Evolutionary conservation across 2,888 invertebrate species (phyloP).

Genomic region (Drosophila eohydei): DNA sequence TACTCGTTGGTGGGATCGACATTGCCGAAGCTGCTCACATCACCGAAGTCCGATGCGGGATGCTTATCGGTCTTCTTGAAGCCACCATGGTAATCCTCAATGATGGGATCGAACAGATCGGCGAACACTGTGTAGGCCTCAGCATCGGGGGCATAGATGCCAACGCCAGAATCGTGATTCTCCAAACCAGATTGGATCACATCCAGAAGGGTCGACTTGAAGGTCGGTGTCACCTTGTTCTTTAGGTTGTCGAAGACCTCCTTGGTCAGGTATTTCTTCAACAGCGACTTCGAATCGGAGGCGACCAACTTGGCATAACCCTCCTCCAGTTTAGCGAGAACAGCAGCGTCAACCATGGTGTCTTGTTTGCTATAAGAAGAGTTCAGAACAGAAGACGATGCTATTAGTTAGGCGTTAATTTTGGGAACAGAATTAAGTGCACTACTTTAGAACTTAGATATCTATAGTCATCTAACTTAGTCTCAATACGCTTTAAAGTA

Average conservation of each 20-base stretch:
- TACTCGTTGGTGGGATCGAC: conserved; percentile 96
- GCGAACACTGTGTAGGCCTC: conserved; percentile 97
- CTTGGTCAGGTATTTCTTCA: conserved; percentile 97
- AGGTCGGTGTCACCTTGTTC: conserved; percentile 94
- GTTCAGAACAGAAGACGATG: neutral
- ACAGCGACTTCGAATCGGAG: conserved; percentile 96
- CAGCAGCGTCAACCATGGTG: conserved; percentile 96
- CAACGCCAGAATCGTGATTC: conserved; percentile 98
- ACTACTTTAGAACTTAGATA: neutral
- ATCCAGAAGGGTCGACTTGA: conserved; percentile 96
- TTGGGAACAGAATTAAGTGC: neutral
- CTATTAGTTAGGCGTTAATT: neutral
- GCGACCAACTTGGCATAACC: conserved; percentile 94
- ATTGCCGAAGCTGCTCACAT: conserved; percentile 94
- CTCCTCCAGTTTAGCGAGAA: conserved; percentile 95
- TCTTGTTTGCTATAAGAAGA: conserved; percentile 88
- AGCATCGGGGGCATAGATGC: conserved; percentile 98
- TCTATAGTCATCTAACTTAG: too few species aligned
- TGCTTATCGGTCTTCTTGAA: conserved; percentile 98
- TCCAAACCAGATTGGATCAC: conserved; percentile 98
- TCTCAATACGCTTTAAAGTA: too few species aligned
- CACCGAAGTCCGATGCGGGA: conserved; percentile 97
- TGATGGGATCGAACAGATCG: conserved; percentile 98
- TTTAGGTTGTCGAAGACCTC: conserved; percentile 96
- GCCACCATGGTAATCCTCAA: conserved; percentile 98